A percentile compares a stretch with the other conserved stretches of the same genome.
These are phyloP conservation scores for Eurystomus glaucurus DNA, from an alignment of 2,797 vertebrate species.

Conservation along the genomic window DNA sequence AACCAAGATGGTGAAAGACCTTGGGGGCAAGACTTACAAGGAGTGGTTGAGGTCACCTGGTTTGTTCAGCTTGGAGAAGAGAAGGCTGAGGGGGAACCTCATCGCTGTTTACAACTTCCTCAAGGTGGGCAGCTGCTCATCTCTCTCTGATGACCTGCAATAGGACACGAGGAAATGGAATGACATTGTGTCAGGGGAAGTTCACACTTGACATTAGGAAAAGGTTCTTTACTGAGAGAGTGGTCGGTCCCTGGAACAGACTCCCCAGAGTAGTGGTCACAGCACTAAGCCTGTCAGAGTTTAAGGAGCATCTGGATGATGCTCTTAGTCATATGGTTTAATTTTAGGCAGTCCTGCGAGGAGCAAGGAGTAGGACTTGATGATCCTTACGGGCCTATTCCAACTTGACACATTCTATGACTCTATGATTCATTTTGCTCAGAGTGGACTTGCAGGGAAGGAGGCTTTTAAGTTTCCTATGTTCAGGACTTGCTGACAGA, in stretches of 20 bases:
- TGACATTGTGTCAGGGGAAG: not conserved
- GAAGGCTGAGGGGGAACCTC: not conserved
- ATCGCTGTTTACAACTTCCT: not conserved
- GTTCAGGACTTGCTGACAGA: not conserved
- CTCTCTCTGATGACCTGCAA: too few species aligned
- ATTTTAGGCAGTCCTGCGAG: not conserved
- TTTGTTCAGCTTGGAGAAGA: not conserved
- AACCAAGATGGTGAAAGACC: not conserved
- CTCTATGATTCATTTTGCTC: not conserved
- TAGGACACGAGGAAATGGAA: not conserved
- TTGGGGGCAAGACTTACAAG: not conserved
- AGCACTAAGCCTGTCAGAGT: not conserved
- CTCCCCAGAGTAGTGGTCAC: not conserved
- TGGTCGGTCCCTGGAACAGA: not conserved
- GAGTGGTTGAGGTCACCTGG: not conserved
- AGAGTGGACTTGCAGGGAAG: not conserved
- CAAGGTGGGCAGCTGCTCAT: not conserved
- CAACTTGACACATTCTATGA: not conserved
- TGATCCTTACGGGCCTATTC: not conserved
- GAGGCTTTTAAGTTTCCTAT: not conserved
- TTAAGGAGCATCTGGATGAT: rapidly evolving
- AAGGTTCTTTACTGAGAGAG: not conserved
- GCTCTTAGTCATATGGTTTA: not conserved
- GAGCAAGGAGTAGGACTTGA: not conserved
- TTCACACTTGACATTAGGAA: not conserved